Base-by-base conservation (phyloP, 1,140 invertebrate genomes). In the Matsumurasca onukii region DNA sequence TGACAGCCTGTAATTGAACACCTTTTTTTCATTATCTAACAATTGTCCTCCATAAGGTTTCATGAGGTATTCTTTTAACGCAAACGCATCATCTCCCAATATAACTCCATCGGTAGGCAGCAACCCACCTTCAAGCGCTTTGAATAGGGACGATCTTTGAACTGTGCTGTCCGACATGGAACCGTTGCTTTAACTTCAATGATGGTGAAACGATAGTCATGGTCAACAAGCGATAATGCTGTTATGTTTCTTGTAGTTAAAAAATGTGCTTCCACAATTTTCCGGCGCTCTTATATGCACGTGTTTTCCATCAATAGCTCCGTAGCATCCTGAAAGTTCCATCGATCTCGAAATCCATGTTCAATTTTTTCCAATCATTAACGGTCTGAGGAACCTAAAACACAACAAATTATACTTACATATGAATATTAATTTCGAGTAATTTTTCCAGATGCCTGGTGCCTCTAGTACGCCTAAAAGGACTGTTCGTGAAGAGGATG, bases 61-160 rank as follows among this genome's bases (percentile, higher is more conserved):
- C 73, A 71, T 80, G 80, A 57, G 76, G 80, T 25, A 75, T 75
- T 66, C 72, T n/a, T n/a, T n/a, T n/a, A n/a, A n/a, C n/a, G n/a
- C 24, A 65, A 69, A 63, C 17, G 68, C 68, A 29, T 69, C 59
- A 49, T 69, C 68, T 64, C 59, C 68, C 59, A 69, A 31, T 0
- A 64, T 51, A 31, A 64, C 61, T 0, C 68, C 57, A 48, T 63
- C 27, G 25, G 15, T 30, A 15, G 27, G 51, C 24, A 55, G 24
- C 24, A 55, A 55, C 15, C 51, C 51, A 12, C 9, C 15, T 24
- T 55, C 51, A n/a, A 55, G 5, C 9, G 15, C 24, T 15, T 55
- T 5, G 9, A 55, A 24, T 55, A 55, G 24, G 12, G 51, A 55
- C 5, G 15, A 55, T 55, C 51, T 55, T 55, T 55, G 51, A 55